Evolutionary conservation across 2,888 invertebrate species (phyloP), one percentile per base, ranked within the genome.

Genomic region (Papilio demoleus): DNA sequence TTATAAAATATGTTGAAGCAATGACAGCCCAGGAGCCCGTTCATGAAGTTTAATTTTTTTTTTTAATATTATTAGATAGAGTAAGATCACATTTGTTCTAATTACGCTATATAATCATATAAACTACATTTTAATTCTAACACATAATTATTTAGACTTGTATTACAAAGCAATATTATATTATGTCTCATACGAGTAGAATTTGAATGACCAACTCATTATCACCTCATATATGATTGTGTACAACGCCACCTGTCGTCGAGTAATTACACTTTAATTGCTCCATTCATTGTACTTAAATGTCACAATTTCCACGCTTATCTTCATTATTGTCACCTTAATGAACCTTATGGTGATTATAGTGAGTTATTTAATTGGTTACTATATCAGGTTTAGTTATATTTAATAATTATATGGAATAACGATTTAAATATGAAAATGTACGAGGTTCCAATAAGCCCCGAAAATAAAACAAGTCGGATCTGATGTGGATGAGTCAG

Each of bases 211-310:
- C 14, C 19, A 19, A 50, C 27, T 53, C 53, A 27, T 53, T 53
- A 53, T 8, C 27, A 27, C 53, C 14, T 50, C 50, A 24, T 50
- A n/a, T n/a, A n/a, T n/a, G n/a, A 50, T 50, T 50, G 50, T 50
- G 5, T 27, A n/a, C 53, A 27, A 27, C 27, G 27, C 27, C 53
- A 24, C 3, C 53, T 53, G 53, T 8, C 27, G 27, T 24, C 24
- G 47, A 19, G 9, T 53, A 53, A 53, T 53, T 53, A 27, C 53
- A n/a, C 2, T 53, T 53, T 53, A 53, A 53, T 53, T 53, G 27
- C 53, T 27, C 27, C 53, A 53, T 53, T 27, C 50, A 14, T 50
- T 50, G 50, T 24, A 50, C 53, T 53, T 53, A 27, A 27, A 27
- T 12, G 27, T 27, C 53, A 53, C 53, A 27, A 53, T 53, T 27